These are phyloP conservation scores for Iguana delicatissima DNA, from an alignment of 2,797 vertebrate genomes.

Conservation along the genomic window DNA sequence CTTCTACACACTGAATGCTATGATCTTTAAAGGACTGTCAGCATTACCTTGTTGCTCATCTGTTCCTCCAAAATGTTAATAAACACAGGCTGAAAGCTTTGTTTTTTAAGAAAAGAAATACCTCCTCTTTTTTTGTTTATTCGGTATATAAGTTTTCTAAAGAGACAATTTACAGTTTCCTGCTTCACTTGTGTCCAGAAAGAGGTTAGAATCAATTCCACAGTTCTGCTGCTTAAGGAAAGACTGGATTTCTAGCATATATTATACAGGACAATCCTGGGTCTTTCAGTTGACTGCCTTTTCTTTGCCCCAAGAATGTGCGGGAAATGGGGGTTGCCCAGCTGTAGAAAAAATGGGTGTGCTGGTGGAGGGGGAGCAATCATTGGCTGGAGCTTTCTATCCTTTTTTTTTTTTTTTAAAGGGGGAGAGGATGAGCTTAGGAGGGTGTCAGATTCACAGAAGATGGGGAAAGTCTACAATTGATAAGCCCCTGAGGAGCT, in stretches of 20 bases:
- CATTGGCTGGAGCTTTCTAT: background rate
- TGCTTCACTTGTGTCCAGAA: background rate
- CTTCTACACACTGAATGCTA: constrained; percentile 4
- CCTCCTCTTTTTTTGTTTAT: background rate
- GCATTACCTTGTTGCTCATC: constrained; percentile 10
- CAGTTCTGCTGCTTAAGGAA: background rate
- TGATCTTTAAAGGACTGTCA: background rate
- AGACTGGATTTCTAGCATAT: constrained; percentile 17
- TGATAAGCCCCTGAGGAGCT: background rate
- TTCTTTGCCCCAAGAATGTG: background rate
- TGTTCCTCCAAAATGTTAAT: background rate
- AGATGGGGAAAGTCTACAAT: background rate
- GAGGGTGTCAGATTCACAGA: no score
- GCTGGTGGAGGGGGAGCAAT: background rate
- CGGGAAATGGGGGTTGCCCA: background rate
- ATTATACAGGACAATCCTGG: background rate
- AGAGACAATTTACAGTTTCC: background rate
- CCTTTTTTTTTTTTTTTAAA: no score
- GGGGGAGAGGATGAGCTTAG: no score
- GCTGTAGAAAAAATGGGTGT: background rate
- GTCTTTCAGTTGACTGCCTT: constrained; percentile 3
- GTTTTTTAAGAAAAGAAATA: constrained; percentile 29
- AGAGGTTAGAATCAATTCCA: constrained; percentile 10
- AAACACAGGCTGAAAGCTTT: constrained; percentile 10
- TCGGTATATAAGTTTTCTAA: background rate